phyloP scores from a whole-genome alignment of 2,888 invertebrate genomes.

The Erebia palarica region DNA sequence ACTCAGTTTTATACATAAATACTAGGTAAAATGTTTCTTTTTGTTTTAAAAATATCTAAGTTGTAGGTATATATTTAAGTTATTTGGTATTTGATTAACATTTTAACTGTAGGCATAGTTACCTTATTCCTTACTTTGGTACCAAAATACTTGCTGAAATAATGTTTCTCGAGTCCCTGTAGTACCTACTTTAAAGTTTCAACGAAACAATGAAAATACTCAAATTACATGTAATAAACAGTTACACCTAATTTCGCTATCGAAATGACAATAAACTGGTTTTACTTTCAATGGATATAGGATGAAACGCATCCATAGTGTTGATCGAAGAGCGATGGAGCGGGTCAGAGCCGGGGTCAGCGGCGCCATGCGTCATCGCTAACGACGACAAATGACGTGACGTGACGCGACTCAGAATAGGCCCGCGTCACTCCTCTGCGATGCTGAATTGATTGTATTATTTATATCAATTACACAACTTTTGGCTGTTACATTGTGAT shows the following conservation, averaged over 20 bases:
- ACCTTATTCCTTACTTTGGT: too few species aligned
- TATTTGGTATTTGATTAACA: too few species aligned
- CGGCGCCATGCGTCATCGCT: constrained; percentile 78
- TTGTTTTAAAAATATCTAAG: background rate
- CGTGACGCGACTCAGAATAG: constrained; percentile 56
- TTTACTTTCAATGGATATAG: constrained; percentile 14
- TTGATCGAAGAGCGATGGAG: constrained; percentile 75
- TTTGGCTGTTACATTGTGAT: constrained; percentile 24
- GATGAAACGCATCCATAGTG: constrained; percentile 36
- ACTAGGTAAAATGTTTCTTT: background rate
- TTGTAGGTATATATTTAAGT: too few species aligned
- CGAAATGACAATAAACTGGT: background rate
- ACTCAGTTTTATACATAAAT: background rate
- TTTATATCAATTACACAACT: constrained; percentile 33
- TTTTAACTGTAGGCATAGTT: background rate
- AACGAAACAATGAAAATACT: background rate
- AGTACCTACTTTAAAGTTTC: background rate
- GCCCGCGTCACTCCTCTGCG: constrained; percentile 40
- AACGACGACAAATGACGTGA: constrained; percentile 81
- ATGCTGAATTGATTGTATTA: constrained; percentile 33
- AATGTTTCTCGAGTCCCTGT: background rate
- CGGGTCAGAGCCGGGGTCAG: constrained; percentile 73
- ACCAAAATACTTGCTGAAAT: too few species aligned
- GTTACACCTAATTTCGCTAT: constrained; percentile 2
- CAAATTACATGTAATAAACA: background rate